phyloP scores from a whole-genome alignment of 2,888 invertebrate species.

The Stegana nigrithorax region DNA sequence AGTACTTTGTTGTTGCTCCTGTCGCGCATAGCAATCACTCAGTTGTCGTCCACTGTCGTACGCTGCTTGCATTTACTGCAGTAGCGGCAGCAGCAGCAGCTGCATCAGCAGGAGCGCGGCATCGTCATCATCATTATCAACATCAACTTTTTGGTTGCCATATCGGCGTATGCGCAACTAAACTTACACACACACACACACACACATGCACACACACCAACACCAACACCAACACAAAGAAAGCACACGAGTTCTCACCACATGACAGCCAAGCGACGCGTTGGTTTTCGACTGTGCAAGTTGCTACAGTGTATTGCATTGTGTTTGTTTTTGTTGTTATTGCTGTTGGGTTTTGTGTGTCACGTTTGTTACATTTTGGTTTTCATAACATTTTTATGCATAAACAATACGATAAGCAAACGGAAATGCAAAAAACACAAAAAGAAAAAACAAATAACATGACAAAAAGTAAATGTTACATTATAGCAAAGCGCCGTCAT shows the following conservation, averaged over 20 bases:
- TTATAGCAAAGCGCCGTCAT: background rate
- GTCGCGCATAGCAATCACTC: constrained; percentile 14
- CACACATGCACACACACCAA: background rate
- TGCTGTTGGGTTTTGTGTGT: constrained; percentile 1
- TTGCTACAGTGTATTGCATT: no score
- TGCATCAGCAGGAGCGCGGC: no score
- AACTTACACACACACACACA: background rate
- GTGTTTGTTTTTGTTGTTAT: background rate
- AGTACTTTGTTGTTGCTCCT: background rate
- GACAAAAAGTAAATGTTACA: no score
- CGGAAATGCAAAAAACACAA: background rate
- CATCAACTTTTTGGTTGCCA: background rate
- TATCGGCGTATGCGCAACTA: background rate
- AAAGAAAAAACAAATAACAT: background rate
- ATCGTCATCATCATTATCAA: background rate
- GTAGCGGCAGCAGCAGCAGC: no score
- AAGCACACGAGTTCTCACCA: no score
- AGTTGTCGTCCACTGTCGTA: background rate
- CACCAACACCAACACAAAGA: no score
- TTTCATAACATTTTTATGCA: constrained; percentile 19
- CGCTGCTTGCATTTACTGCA: background rate
- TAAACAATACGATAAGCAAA: constrained; percentile 11
- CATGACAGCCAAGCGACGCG: background rate
- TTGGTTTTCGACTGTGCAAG: no score
- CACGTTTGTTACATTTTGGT: constrained; percentile 7